Evolutionary conservation across 2,113 vertebrate genomes (phyloP).

Genomic region (Chionis minor): DNA sequence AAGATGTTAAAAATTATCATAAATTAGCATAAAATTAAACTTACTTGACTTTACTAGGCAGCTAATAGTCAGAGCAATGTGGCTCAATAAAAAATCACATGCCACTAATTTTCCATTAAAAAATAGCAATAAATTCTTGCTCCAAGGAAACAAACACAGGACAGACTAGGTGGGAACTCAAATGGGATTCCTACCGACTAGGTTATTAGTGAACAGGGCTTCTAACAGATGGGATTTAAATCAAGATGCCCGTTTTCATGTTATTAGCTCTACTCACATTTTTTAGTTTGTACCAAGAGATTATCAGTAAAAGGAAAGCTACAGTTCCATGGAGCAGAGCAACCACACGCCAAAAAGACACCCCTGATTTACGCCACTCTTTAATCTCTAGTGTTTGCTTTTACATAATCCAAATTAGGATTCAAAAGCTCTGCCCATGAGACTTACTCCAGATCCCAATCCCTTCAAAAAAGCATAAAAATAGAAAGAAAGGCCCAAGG

Average conservation of each 20-base stretch:
- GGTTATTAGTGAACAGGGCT: not conserved
- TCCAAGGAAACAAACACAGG: not conserved
- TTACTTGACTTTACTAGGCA: conserved; percentile 39
- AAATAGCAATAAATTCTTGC: conserved; percentile 1
- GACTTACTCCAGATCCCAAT: not conserved
- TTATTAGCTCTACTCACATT: not conserved
- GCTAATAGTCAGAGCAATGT: conserved; percentile 24
- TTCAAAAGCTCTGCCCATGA: not conserved
- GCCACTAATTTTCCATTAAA: conserved; percentile 9
- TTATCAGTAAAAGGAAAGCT: not conserved
- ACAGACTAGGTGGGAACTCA: not conserved
- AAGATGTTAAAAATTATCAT: conserved; percentile 7
- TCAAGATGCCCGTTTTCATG: not conserved
- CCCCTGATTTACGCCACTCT: not conserved
- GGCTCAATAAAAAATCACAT: conserved; percentile 28
- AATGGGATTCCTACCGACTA: not conserved
- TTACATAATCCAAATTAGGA: not conserved
- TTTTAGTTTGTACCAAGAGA: not conserved
- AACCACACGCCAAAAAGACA: not conserved
- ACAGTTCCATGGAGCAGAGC: not conserved
- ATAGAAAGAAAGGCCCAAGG: not conserved
- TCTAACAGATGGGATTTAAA: not conserved
- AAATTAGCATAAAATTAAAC: conserved; percentile 62
- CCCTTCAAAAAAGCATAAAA: not conserved
- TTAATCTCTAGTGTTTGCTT: not conserved